A percentile compares a stretch with the other conserved stretches of the same genome.
These are phyloP conservation scores for Ceratosolen solmsi DNA, from an alignment of 1,140 invertebrate species.

Conservation along the genomic window DNA sequence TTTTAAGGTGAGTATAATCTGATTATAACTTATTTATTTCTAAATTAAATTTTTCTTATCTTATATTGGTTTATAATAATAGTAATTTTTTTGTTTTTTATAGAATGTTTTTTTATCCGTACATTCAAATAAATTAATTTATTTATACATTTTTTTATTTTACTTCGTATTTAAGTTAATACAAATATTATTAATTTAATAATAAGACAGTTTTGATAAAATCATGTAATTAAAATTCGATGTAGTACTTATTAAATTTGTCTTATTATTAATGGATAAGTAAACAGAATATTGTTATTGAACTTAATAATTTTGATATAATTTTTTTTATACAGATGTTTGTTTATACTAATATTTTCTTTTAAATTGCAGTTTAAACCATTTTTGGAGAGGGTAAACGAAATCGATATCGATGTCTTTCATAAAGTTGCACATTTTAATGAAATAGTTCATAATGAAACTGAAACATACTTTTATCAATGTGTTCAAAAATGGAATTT, in stretches of 20 bases:
- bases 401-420: slow-evolving; percentile 87
- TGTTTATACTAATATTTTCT: no score
- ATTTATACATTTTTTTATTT: not conserved
- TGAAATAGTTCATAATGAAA: slow-evolving; percentile 79
- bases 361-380: slow-evolving; percentile 82
- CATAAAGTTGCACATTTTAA: slow-evolving; percentile 84
- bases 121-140: not conserved
- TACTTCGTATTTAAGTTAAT: not conserved
- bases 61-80: slow-evolving; percentile 3
- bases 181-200: not conserved
- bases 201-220: not conserved
- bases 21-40: slow-evolving; percentile 26
- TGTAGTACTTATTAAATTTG: no score
- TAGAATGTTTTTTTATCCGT: not conserved
- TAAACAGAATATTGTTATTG: no score
- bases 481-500: slow-evolving; percentile 90
- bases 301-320: not conserved
- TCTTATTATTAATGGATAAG: no score
- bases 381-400: slow-evolving; percentile 87
- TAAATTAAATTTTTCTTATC: no score
- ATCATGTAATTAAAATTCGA: not conserved
- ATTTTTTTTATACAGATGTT: slow-evolving; percentile 40
- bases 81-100: not conserved
- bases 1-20: slow-evolving; percentile 80
- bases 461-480: slow-evolving; percentile 85